Evolutionary conservation across 2,797 vertebrate species (phyloP), one percentile per base, ranked within the genome.

Genomic region (Otus scops): DNA sequence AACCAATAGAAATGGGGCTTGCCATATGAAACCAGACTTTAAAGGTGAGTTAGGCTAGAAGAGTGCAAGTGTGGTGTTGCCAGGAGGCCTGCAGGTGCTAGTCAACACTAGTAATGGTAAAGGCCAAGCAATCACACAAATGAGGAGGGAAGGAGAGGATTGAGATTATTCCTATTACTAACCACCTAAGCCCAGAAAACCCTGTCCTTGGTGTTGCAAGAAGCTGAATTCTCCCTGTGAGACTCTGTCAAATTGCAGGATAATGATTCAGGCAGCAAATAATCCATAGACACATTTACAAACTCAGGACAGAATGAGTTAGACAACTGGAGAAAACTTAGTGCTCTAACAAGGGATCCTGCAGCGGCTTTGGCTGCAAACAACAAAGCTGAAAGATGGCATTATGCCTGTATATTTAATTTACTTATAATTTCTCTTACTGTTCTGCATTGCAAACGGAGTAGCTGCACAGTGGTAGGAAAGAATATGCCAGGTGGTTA

Each of bases 371-470:
- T 74, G 70, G 64, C 80, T 51, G 6, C 63, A 82, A 92, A 79
- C n/a, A 92, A 57, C n/a, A 48, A 81, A 88, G 89, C 70, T 74
- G 56, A 95, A 96, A 73, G 77, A 96, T 64, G 63, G 83, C 59
- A 70, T 67, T 82, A 68, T 82, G 80, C 54, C 56, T 82, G 77
- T 80, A 36, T 91, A 93, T 95, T 93, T 92, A 94, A 90, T 95
- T 93, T 60, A 88, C 77, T 93, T 79, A 53, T 77, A 77, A 89
- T 93, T 93, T 95, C 41, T 96, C 85, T 94, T 76, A 93, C 89
- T 79, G 59, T 79, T 95, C 92, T 93, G 77, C 70, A 83, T 60
- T 74, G 88, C 74, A 92, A 86, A 88, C 63, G 79, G 48, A 79
- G 56, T 60, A 85, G 48, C 77, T 94, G 59, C 95, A 89, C 93